Base-by-base conservation (phyloP, 2,888 invertebrate species). In the Conomelus anceps region DNA sequence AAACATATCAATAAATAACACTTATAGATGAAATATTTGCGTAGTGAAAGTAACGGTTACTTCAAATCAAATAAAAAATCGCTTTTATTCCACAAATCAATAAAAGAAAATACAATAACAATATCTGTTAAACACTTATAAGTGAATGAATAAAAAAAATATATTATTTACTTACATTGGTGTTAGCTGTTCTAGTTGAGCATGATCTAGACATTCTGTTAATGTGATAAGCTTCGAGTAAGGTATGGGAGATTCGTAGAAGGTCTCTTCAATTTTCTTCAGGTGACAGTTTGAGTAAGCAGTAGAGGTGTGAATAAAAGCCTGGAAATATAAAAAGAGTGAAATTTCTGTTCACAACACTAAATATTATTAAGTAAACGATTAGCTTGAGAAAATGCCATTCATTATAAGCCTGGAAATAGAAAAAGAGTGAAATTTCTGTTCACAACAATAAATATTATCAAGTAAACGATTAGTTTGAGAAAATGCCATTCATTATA, bases 291-390 rank as follows among this genome's bases (percentile, higher is more conserved):
- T 94, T 0, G 95, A 94, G 90, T 94, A 95, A 0, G 95, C 95
- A 0, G 95, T 95, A 0, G 95, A 95, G 0, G 95, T 94, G 92
- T 95, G 95, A 41, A 95, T 92, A 89, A 94, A 93, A 85, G 94
- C 93, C 93, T 94, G 93, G 23, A 93, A 91, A 23, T 63, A 22
- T 9, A 23, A 11, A 22, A 23, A 22, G 24, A 26, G 34, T 29
- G 22, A 26, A 26, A 23, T 17, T 22, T 22, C 13, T 22, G 85
- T 22, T 17, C 22, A 22, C 11, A 13, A 22, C 22, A 13, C 22
- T 87, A 87, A 87, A 22, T 87, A 23, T 87, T 23, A 17, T 11
- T 17, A 41, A 41, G 22, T n/a, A n/a, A n/a, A n/a, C 17, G 63
- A 17, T 41, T 41, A 41, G 17, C 17, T 41, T 41, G 11, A 11